Evolutionary conservation across 2,888 invertebrate species (phyloP).

Genomic region (Drosophila subquinaria): DNA sequence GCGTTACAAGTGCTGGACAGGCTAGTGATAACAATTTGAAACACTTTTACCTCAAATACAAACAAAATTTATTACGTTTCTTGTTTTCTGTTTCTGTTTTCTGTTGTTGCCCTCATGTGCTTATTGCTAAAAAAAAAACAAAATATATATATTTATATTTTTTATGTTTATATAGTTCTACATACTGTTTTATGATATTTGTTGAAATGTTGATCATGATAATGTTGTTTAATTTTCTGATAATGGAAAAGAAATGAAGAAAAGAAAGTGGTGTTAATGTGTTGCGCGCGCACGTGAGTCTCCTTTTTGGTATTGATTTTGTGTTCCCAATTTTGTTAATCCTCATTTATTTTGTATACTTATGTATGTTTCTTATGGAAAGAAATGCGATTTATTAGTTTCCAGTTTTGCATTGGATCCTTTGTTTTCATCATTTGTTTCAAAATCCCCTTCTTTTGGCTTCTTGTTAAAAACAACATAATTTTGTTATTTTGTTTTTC

Average conservation of each 20-base stretch:
- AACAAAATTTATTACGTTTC: constrained; percentile 55
- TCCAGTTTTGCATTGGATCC: constrained; percentile 41
- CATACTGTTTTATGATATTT: constrained; percentile 49
- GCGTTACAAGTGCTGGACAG: constrained; percentile 59
- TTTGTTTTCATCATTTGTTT: constrained; percentile 30
- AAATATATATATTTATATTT: constrained; percentile 30
- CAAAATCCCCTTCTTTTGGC: constrained; percentile 21
- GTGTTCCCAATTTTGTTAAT: constrained; percentile 70
- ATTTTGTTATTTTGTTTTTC: constrained; percentile 10
- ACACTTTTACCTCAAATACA: constrained; percentile 60
- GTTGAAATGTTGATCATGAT: constrained; percentile 72
- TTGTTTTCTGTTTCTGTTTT: constrained; percentile 69
- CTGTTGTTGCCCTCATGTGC: constrained; percentile 72
- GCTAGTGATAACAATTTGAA: constrained; percentile 70
- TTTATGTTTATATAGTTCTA: constrained; percentile 43
- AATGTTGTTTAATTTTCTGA: constrained; percentile 69
- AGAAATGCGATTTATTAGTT: constrained; percentile 62
- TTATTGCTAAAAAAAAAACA: constrained; percentile 59
- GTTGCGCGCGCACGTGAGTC: constrained; percentile 82
- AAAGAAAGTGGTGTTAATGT: constrained; percentile 79
- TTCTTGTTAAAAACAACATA: constrained; percentile 33
- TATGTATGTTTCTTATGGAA: constrained; percentile 21
- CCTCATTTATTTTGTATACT: constrained; percentile 45
- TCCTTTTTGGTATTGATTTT: constrained; percentile 79
- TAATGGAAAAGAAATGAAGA: constrained; percentile 17